Evolutionary conservation across 2,888 invertebrate species (phyloP).

Genomic region (Caenorhabditis virilis): DNA sequence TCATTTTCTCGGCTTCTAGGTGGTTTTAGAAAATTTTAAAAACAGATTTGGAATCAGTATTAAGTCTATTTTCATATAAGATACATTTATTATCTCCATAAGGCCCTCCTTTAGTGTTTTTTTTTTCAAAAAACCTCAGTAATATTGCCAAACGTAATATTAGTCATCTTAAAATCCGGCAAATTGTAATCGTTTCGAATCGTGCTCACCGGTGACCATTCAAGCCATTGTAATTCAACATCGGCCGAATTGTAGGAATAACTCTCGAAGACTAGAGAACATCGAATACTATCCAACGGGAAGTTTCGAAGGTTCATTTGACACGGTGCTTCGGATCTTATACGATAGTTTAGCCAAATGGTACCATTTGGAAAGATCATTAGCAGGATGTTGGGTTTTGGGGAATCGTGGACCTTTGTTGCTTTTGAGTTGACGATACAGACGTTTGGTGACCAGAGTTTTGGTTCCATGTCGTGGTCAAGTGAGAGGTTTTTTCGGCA

Average conservation of each 20-base stretch:
- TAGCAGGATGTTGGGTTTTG: constrained; percentile 66
- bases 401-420: constrained; percentile 65
- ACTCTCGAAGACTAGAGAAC: constrained; percentile 63
- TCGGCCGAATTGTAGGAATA: constrained; percentile 67
- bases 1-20: too few species aligned
- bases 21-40: too few species aligned
- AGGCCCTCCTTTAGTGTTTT: too few species aligned
- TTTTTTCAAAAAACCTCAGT: constrained; percentile 52
- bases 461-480: constrained; percentile 67
- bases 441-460: constrained; percentile 67
- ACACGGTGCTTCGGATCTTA: constrained; percentile 65
- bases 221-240: constrained; percentile 64
- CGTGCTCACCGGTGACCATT: constrained; percentile 64
- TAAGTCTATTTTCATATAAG: too few species aligned
- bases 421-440: constrained; percentile 66
- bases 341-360: constrained; percentile 67
- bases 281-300: constrained; percentile 62
- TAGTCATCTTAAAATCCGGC: constrained; percentile 65
- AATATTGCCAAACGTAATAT: constrained; percentile 59
- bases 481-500: constrained; percentile 63
- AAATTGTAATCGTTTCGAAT: constrained; percentile 61
- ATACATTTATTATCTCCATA: too few species aligned
- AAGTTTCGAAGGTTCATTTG: constrained; percentile 60
- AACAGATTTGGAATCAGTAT: too few species aligned
- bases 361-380: constrained; percentile 68